Percentiles rank a stretch among this genome's conserved stretches.
Conservation (phyloP, 2,888 invertebrate species). For the Scrobipalpa atriplicella region DNA sequence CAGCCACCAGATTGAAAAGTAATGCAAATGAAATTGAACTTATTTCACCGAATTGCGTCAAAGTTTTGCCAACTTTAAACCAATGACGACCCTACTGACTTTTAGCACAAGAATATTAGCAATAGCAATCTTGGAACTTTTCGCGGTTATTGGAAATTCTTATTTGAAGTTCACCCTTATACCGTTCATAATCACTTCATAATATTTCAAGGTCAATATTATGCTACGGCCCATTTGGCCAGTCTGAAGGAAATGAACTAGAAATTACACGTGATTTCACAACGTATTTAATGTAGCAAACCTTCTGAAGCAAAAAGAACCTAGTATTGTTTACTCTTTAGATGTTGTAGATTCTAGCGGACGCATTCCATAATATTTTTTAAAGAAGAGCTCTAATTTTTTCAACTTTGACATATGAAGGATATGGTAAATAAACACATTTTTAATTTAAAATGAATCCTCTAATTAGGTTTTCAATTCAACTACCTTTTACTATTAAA, state of each 20-base stretch:
- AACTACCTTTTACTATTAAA: no score
- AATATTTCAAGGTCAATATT: conserved; percentile 4
- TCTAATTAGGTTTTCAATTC: no score
- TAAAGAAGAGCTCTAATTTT: no score
- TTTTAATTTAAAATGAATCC: no score
- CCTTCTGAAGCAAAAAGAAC: neutral
- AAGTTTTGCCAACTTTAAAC: neutral
- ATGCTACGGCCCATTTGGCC: neutral
- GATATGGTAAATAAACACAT: no score
- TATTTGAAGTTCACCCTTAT: neutral
- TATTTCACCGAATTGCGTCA: neutral
- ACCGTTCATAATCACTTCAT: neutral
- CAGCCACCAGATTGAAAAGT: conserved; percentile 16
- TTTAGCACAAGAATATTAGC: neutral
- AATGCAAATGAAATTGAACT: neutral
- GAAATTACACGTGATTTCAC: conserved; percentile 11
- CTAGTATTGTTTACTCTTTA: no score
- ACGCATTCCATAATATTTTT: no score
- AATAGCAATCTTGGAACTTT: neutral
- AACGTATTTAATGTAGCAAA: neutral
- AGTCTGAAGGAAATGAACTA: conserved; percentile 1
- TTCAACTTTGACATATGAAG: no score
- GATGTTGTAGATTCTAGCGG: no score
- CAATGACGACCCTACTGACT: neutral
- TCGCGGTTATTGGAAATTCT: neutral